These are phyloP conservation scores for human (Homo sapiens) DNA, from an alignment of 2,113 vertebrate species.

Conservation along the genomic window DNA sequence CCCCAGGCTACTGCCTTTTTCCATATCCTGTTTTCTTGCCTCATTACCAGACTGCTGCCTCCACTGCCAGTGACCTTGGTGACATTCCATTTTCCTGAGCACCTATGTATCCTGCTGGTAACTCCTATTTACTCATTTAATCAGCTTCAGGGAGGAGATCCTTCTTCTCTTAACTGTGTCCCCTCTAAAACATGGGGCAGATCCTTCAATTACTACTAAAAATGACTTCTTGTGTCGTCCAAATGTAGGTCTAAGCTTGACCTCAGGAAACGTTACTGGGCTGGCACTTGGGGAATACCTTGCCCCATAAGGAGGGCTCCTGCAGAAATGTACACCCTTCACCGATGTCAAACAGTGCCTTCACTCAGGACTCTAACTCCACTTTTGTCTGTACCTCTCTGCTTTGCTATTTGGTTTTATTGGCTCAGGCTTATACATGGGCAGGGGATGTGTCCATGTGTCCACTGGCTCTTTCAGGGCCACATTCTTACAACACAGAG, in stretches of 20 bases:
- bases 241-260: neutral
- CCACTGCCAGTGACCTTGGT: neutral
- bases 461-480: neutral
- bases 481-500: neutral
- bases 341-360: rapidly evolving
- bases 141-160: neutral
- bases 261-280: neutral
- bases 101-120: neutral
- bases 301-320: neutral
- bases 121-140: neutral
- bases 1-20: neutral
- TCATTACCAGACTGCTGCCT: neutral
- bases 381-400: neutral
- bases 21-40: neutral
- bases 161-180: neutral
- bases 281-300: neutral
- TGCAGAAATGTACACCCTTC: neutral
- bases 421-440: neutral
- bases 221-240: neutral
- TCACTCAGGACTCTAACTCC: neutral
- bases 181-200: neutral
- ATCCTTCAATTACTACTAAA: neutral
- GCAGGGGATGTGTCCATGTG: no score
- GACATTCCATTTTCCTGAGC: neutral
- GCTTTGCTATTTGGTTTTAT: neutral